A percentile compares a stretch with the other conserved stretches of the same genome.
Evolutionary conservation across 1,140 invertebrate species (phyloP).

Genomic region (Metaphire vulgaris): DNA sequence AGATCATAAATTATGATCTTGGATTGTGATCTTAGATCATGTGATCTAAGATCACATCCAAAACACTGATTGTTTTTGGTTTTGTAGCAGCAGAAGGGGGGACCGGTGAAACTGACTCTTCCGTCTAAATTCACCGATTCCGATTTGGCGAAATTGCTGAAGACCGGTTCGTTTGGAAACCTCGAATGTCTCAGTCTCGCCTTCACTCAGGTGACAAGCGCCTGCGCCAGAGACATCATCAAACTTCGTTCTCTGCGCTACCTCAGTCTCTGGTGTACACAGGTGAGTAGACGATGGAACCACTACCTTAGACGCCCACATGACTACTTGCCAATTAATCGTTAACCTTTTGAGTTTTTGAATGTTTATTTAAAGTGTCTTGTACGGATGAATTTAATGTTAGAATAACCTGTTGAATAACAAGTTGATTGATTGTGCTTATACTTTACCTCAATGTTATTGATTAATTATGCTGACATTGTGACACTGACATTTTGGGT

Average conservation of each 20-base stretch:
- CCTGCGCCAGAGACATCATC: constrained; percentile 74
- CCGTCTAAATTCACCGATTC: constrained; percentile 73
- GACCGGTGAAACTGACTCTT: constrained; percentile 70
- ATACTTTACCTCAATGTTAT: no score
- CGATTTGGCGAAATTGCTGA: constrained; percentile 70
- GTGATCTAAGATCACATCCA: not conserved
- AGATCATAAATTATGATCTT: no score
- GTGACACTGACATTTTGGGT: no score
- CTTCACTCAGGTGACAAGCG: constrained; percentile 78
- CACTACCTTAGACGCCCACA: no score
- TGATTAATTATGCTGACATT: no score
- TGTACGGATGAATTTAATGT: no score
- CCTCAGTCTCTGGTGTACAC: constrained; percentile 80
- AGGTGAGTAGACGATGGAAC: constrained; percentile 49
- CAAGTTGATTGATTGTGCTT: no score
- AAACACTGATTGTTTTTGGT: not conserved
- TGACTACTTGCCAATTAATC: no score
- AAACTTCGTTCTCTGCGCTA: constrained; percentile 74
- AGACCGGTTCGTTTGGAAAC: constrained; percentile 71
- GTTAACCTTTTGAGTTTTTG: no score
- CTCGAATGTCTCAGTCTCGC: constrained; percentile 75
- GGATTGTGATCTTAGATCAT: no score
- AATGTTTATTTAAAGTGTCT: no score
- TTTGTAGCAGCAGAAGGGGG: constrained; percentile 73
- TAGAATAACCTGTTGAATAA: no score